Evolutionary conservation across 2,888 invertebrate genomes (phyloP), one percentile per base, ranked within the genome.

Genomic region (Papilio gigon): DNA sequence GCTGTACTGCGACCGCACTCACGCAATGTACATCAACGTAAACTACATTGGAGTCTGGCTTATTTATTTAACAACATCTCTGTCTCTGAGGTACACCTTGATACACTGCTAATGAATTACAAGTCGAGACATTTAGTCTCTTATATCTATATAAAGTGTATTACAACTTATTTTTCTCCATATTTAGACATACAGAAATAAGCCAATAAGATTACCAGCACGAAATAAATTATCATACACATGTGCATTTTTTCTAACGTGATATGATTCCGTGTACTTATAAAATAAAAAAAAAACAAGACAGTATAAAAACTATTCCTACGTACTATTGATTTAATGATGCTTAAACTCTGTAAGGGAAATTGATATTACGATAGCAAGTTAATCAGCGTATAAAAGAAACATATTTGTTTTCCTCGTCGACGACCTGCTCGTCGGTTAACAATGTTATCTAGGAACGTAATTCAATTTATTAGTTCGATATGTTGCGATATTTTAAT

Each of bases 1-100:
- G 79, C 78, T 80, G 82, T 53, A 27, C 6, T 8, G 27, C n/a
- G 53, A n/a, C 50, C 14, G 27, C 47, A 65, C 44, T 65, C 65
- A 47, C 59, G 37, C 47, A 27, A 17, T 47, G 47, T 70, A 72
- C 71, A 73, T 61, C 67, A 69, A 70, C 61, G 42, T 62, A 66
- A 70, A 68, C 68, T 69, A 64, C 53, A 53, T 66, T 70, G 74
- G 73, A 63, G 22, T 30, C 58, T 58, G 33, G 58, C 33, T 33
- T 59, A 44, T 59, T 65, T 58, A 65, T 65, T 65, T 42, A 42
- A 42, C 9, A 59, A 59, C 42, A 42, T 65, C 22, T 30, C 58
- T 35, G 27, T 6, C 2, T n/a, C 14, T n/a, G 8, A 22, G 9
- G n/a, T 53, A 25, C 50, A 25, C 12, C 25, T 50, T 14, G 14